Base-by-base conservation (phyloP, 2,797 vertebrate species). In the Cercopithecus mitis region DNA sequence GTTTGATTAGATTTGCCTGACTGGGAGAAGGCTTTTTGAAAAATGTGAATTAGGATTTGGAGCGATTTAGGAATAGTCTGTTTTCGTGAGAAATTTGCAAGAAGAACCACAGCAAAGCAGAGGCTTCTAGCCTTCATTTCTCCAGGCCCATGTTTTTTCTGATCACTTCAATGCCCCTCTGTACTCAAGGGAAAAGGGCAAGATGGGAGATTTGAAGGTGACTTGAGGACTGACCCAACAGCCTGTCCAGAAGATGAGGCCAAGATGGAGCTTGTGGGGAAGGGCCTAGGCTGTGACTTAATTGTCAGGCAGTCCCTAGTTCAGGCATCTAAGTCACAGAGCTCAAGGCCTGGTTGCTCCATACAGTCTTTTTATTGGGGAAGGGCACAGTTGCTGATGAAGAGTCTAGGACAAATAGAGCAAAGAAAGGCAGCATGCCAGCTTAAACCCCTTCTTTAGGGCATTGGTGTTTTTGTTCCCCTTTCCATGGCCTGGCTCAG, bases 401-500 rank as follows among this genome's bases (percentile, higher is more conserved):
- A 88, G 30, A 95, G 84, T 77, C 88, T 94, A 92, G 90, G 88
- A 96, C 92, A 96, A 95, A 90, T 82, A 95, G 95, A 97, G 67
- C 82, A 70, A 94, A 96, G n/a, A 96, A 91, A 76, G 79, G 92
- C 95, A 96, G 95, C 85, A 72, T 97, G 92, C 95, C 92, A 96
- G 73, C 61, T 96, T 96, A 95, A 86, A 22, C 87, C 77, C 57
- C 30, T 97, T 94, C 52, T 96, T 57, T 58, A 93, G 97, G 92
- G 90, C 85, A 67, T 82, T 98, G 88, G 45, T 97, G 57, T 92
- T 97, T 97, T 92, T 96, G 73, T 95, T 97, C 82, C 92, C 94
- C 45, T 90, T 86, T 97, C 92, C n/a, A 52, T 95, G 92, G 87
- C 91, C 91, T 97, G 95, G 96, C 92, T 98, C 94, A 92, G 96